phyloP scores from a whole-genome alignment of 2,888 invertebrate species.

The Agrotis exclamationis region DNA sequence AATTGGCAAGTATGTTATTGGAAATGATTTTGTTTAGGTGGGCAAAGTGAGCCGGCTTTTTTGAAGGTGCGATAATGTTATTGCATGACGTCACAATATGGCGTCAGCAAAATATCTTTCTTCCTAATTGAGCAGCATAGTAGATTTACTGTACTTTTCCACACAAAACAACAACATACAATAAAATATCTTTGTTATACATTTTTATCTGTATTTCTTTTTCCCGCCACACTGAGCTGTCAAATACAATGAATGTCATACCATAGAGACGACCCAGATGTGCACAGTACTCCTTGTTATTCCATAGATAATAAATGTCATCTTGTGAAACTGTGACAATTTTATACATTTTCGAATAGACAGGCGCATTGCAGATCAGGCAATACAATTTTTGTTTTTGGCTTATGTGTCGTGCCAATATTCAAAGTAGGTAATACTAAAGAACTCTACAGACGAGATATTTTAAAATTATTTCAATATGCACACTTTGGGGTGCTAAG shows the following conservation, averaged over 20 bases:
- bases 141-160: slow-evolving; percentile 15
- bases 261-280: slow-evolving; percentile 51
- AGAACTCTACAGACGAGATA: no score
- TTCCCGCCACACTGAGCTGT: slow-evolving; percentile 45
- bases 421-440: no score
- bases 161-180: slow-evolving; percentile 6
- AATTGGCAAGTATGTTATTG: slow-evolving; percentile 37
- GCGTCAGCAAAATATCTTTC: no score
- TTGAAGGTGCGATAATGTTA: no score
- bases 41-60: background rate
- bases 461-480: background rate
- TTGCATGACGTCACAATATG: no score
- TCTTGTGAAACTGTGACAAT: slow-evolving; percentile 39
- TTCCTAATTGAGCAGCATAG: no score
- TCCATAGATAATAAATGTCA: slow-evolving; percentile 49
- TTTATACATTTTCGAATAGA: slow-evolving; percentile 30
- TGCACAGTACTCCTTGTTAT: slow-evolving; percentile 25
- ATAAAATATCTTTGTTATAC: background rate
- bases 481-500: no score
- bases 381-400: background rate
- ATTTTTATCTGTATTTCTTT: slow-evolving; percentile 29
- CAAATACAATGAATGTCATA: slow-evolving; percentile 42
- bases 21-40: slow-evolving; percentile 1
- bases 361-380: background rate
- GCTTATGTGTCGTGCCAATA: background rate